Percentiles rank a stretch among this genome's conserved stretches.
These are phyloP conservation scores for Lanius collurio DNA, from an alignment of 2,113 vertebrate genomes.

Conservation along the genomic window DNA sequence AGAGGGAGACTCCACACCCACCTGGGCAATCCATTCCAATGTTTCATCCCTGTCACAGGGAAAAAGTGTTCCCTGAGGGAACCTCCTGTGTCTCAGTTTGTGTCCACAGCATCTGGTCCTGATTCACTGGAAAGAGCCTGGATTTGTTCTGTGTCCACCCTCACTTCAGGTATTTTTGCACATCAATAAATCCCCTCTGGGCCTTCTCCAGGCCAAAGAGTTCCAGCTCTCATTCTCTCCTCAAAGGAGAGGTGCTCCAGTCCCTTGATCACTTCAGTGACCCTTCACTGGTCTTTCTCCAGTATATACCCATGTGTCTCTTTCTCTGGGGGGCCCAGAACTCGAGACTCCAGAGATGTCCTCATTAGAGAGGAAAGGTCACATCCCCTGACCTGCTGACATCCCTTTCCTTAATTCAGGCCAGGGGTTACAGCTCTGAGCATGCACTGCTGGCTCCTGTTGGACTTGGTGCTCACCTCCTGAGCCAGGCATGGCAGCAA, in stretches of 20 bases:
- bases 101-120: neutral
- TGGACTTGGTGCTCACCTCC: neutral
- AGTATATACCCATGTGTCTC: rapidly evolving
- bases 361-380: neutral
- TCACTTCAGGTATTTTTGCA: neutral
- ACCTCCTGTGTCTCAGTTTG: neutral
- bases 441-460: neutral
- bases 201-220: neutral
- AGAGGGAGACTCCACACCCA: neutral
- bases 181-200: neutral
- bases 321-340: neutral
- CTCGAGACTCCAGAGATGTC: too few species aligned
- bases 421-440: too few species aligned
- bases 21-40: neutral
- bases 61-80: neutral
- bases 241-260: neutral
- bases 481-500: neutral
- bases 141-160: neutral
- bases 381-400: neutral
- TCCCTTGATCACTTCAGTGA: neutral
- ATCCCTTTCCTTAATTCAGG: neutral
- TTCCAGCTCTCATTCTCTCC: neutral
- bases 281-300: neutral
- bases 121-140: neutral
- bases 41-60: neutral